Percentiles rank a stretch among this genome's conserved stretches.
Evolutionary conservation across 1,140 invertebrate genomes (phyloP).

Genomic region (Hyles vespertilio): DNA sequence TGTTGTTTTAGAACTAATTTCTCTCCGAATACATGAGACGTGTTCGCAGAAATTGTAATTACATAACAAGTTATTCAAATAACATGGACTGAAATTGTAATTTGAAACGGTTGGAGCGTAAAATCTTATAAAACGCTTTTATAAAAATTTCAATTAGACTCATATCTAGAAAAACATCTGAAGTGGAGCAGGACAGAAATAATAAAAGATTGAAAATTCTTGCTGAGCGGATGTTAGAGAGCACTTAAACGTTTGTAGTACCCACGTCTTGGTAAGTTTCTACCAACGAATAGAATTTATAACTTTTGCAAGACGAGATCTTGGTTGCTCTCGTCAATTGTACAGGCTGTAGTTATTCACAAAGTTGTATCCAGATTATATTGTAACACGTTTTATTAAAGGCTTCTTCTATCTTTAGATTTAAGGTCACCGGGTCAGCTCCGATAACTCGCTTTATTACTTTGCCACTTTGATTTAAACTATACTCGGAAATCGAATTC

Average conservation of each 20-base stretch:
- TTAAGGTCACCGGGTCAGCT: too few relatives aligned
- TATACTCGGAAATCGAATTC: too few relatives aligned
- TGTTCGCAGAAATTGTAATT: too few relatives aligned
- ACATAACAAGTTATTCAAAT: too few relatives aligned
- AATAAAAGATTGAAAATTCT: constrained; percentile 30
- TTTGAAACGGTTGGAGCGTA: neutral
- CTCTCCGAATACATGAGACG: too few relatives aligned
- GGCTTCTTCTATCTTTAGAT: too few relatives aligned
- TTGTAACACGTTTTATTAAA: too few relatives aligned
- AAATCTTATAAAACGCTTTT: neutral
- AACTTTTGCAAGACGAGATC: constrained; percentile 24
- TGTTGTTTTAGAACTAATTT: too few relatives aligned
- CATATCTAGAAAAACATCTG: constrained; percentile 4
- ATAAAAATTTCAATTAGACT: constrained; percentile 1
- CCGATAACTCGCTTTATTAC: too few relatives aligned
- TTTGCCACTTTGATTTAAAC: too few relatives aligned
- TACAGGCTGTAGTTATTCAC: neutral
- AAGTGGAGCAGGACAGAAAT: constrained; percentile 11
- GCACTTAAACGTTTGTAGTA: constrained; percentile 24
- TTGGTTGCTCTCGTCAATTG: constrained; percentile 25
- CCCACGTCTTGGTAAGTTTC: constrained; percentile 22
- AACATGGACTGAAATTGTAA: too few relatives aligned
- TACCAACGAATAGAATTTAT: constrained; percentile 26
- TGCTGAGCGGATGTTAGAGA: constrained; percentile 17
- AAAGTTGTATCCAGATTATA: too few relatives aligned